Evolutionary conservation across 2,888 invertebrate species (phyloP).

Genomic region (Pseudococcus jackbeardsleyi): DNA sequence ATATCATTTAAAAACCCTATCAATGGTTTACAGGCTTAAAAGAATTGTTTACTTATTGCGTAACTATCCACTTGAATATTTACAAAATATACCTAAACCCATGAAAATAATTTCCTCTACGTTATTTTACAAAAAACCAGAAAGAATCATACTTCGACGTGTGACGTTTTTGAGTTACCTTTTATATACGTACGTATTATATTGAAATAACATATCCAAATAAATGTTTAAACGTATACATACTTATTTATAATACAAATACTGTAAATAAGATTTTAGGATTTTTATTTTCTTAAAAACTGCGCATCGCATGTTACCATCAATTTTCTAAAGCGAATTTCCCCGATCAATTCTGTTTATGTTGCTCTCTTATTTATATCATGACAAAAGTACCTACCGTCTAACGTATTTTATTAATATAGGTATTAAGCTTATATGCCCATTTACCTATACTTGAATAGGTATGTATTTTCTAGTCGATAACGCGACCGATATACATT

Average conservation of each 20-base stretch:
- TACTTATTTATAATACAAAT: background rate
- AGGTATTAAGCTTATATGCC: slow-evolving; percentile 25
- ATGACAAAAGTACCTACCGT: slow-evolving; percentile 21
- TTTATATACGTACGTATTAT: slow-evolving; percentile 29
- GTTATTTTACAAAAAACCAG: background rate
- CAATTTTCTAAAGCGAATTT: slow-evolving; percentile 33
- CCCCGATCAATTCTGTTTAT: background rate
- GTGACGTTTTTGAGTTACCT: slow-evolving; percentile 40
- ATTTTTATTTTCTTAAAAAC: slow-evolving; percentile 18
- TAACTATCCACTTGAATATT: too few species aligned
- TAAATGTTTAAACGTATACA: slow-evolving; percentile 9
- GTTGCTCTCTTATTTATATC: slow-evolving; percentile 33
- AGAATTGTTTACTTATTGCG: background rate
- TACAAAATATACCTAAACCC: too few species aligned
- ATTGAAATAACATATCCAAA: slow-evolving; percentile 30
- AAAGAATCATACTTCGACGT: background rate
- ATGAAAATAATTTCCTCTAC: too few species aligned
- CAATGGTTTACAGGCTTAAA: background rate
- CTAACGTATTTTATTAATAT: background rate
- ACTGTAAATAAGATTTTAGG: background rate
- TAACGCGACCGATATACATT: background rate
- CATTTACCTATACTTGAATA: background rate
- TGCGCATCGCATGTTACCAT: slow-evolving; percentile 42
- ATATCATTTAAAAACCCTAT: background rate
- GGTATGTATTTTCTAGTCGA: slow-evolving; percentile 44